A percentile compares a stretch with the other conserved stretches of the same genome.
Conservation (phyloP, 37 sponge, comb jelly and placozoan species). For the Spongia lamella region DNA sequence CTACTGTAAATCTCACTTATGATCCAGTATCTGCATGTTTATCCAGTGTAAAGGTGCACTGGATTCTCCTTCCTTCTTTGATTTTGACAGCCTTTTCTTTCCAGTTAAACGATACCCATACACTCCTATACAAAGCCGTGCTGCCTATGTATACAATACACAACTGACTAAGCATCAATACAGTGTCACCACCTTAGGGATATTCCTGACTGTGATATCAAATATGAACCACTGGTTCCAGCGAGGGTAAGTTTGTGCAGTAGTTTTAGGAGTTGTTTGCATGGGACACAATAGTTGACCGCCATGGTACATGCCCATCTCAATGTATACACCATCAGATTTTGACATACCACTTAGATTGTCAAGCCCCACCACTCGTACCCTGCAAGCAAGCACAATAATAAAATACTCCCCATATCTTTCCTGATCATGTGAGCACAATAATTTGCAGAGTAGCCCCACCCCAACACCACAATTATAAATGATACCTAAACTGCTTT, state of each 20-base stretch:
- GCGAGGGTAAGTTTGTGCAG: constrained; percentile 46
- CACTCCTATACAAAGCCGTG: constrained; percentile 67
- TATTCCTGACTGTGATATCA: constrained; percentile 62
- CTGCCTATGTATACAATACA: too few relatives aligned
- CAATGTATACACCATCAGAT: constrained; percentile 54
- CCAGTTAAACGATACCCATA: constrained; percentile 35
- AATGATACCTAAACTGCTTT: constrained; percentile 71
- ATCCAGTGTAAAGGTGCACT: constrained; percentile 76
- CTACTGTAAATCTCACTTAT: constrained; percentile 48
- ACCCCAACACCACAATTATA: too few relatives aligned
- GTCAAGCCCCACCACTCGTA: constrained; percentile 75
- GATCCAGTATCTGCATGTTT: constrained; percentile 90
- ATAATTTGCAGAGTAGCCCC: too few relatives aligned
- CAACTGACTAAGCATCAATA: too few relatives aligned
- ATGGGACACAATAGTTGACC: constrained; percentile 64
- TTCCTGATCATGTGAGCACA: too few relatives aligned
- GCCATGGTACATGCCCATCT: constrained; percentile 84
- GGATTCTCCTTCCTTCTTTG: constrained; percentile 17
- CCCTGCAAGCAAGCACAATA: too few relatives aligned
- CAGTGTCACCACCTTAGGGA: constrained; percentile 77
- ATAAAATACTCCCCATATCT: too few relatives aligned
- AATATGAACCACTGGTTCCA: constrained; percentile 93
- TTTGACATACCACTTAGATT: constrained; percentile 30
- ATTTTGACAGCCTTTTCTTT: constrained; percentile 32
- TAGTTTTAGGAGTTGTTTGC: constrained; percentile 19